phyloP scores from a whole-genome alignment of 2,113 vertebrate genomes.

The Corythornis cristatus region DNA sequence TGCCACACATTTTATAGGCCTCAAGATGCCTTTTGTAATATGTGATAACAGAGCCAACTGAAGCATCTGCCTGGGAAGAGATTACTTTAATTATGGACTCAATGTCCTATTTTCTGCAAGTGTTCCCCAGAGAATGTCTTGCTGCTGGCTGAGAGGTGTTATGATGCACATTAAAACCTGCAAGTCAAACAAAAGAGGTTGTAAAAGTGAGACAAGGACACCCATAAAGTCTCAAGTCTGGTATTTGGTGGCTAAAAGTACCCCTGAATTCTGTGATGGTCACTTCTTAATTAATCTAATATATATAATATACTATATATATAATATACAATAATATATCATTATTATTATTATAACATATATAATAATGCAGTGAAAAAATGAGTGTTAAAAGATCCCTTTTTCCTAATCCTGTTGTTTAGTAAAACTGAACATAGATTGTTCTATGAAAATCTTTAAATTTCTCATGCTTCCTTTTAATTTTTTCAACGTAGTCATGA shows the following conservation, averaged over 20 bases:
- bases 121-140: constrained; percentile 78
- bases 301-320: no score
- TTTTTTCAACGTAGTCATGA: constrained; percentile 1
- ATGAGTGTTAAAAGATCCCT: neutral
- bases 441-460: neutral
- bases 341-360: no score
- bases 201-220: constrained; percentile 68
- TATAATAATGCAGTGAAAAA: neutral
- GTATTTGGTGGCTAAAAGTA: neutral
- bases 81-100: constrained; percentile 88
- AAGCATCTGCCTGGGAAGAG: constrained; percentile 85
- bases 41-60: constrained; percentile 82
- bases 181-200: constrained; percentile 62
- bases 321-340: no score
- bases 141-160: constrained; percentile 73
- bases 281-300: no score
- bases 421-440: neutral
- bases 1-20: constrained; percentile 81
- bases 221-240: constrained; percentile 36
- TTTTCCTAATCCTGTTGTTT: neutral
- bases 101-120: constrained; percentile 84
- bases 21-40: constrained; percentile 84
- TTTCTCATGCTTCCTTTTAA: neutral
- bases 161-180: constrained; percentile 74
- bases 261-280: neutral